Evolutionary conservation across 2,797 vertebrate species (phyloP), one percentile per base, ranked within the genome.

Genomic region (Scarus forsteni): DNA sequence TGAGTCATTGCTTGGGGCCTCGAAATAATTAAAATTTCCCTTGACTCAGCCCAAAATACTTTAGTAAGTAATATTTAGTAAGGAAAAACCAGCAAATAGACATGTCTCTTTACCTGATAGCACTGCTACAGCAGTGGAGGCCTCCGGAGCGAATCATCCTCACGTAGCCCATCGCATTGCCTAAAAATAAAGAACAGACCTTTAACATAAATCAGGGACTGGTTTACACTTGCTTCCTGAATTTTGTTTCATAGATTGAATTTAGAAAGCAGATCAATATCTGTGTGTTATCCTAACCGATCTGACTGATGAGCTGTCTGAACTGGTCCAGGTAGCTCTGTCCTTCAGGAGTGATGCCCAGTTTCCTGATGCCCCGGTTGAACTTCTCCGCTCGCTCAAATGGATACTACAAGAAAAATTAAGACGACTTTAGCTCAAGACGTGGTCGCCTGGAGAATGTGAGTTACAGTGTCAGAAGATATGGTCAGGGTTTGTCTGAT

Each of bases 261-360:
- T 13, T 6, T 8, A 3, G 15, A 15, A 15, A 58, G 34, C 7
- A 64, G 9, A 40, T 45, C 9, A 50, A 7, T 1, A 48, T 34
- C 8, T 3, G 6, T 27, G 16, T 35, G 15, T 6, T 16, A 38
- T 50, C 16, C 80, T 94, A 93, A 99, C 98, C 98, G 11, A 99
- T 99, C 58, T 99, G 98, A 86, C 98, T 98, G 92, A 99, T 99
- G 70, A 99, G 96, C 80, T 99, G 98, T 85, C 98, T 95, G 92
- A 99, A 99, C 88, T 99, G 98, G 88, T 99, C 98, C 78, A 99
- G 95, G 88, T 99, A 99, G 86, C 98, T 99, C 92, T 99, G 98
- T 54, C 97, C 98, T 48, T 99, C 98, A 0, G 98, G 98, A 50
- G 97, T 98, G 81, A 99, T 95, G 79, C 98, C 98, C 79, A 99